Evolutionary conservation across 2,797 vertebrate genomes (phyloP), one percentile per base, ranked within the genome.

Genomic region (Martes flavigula): DNA sequence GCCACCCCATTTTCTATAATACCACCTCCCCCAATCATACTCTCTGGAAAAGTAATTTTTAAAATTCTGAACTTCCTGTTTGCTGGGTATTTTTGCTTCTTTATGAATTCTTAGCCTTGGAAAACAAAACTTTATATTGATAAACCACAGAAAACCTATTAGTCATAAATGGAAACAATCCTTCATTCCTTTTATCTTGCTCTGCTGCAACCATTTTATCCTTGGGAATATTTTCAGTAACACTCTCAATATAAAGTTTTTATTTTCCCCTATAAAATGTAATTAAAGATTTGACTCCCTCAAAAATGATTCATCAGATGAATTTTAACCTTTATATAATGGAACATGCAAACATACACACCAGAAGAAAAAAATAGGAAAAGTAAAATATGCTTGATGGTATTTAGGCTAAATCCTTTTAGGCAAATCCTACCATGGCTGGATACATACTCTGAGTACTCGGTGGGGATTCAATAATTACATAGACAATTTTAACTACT

Each of bases 251-350:
- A 58, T 35, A 64, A 93, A 66, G 15, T 35, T 90, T 75, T 30
- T n/a, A 21, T 81, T 82, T 82, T 38, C 43, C 40, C 40, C 92
- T 77, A 48, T 20, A 70, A 91, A 94, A 90, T 17, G 46, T 21
- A 73, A 51, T n/a, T 87, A 75, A 94, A 48, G 79, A 25, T 83
- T 27, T 79, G 15, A 92, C 10, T 87, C 20, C 27, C 7, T 93
- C 23, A 86, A 75, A 86, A 96, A n/a, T 90, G 23, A 54, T 43
- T 7, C 21, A 60, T 75, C 40, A 32, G 66, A 90, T 86, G 4
- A 95, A 83, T 58, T 90, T 95, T 88, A 92, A 85, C 27, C 68
- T 83, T 93, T 96, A 35, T 54, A 7, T 46, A 64, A 43, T 30
- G 23, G 8, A 78, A 95, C 72, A 93, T 89, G 14, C 23, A 88